phyloP scores from a whole-genome alignment of 1,140 invertebrate species.

The Ericerus pela region DNA sequence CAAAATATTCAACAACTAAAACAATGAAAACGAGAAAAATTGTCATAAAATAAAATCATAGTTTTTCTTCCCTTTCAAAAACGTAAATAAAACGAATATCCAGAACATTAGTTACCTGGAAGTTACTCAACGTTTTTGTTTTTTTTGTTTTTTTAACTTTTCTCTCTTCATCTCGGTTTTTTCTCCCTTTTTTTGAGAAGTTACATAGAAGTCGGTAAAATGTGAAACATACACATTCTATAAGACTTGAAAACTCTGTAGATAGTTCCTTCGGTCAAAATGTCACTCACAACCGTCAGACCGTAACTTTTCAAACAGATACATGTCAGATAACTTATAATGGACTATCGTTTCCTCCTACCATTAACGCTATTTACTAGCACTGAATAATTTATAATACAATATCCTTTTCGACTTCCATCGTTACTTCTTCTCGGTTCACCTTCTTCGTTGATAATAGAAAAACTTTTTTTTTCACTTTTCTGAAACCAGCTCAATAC shows the following conservation, averaged over 20 bases:
- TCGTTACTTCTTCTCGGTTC: background rate
- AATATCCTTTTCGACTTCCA: background rate
- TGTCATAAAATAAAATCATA: no score
- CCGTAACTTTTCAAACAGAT: conserved; percentile 11
- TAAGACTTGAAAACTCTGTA: conserved; percentile 3
- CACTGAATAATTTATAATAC: conserved; percentile 5
- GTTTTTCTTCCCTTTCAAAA: no score
- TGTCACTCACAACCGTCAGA: conserved; percentile 9
- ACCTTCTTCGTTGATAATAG: no score
- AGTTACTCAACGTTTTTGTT: no score
- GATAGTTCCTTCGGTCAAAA: conserved; percentile 10
- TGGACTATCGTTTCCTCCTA: conserved; percentile 2
- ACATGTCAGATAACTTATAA: conserved; percentile 7
- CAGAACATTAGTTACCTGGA: no score
- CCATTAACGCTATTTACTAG: background rate
- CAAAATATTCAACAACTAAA: no score
- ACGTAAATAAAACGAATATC: no score
- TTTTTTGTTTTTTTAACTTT: no score
- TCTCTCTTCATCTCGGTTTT: no score
- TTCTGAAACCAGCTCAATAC: no score
- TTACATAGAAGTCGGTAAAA: conserved; percentile 2
- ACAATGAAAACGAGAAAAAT: no score
- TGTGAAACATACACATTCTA: conserved; percentile 5
- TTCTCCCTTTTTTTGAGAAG: conserved; percentile 4
- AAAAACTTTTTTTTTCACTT: no score